These are phyloP conservation scores for Cyclophora albipunctata DNA, from an alignment of 2,888 invertebrate species.

Conservation along the genomic window DNA sequence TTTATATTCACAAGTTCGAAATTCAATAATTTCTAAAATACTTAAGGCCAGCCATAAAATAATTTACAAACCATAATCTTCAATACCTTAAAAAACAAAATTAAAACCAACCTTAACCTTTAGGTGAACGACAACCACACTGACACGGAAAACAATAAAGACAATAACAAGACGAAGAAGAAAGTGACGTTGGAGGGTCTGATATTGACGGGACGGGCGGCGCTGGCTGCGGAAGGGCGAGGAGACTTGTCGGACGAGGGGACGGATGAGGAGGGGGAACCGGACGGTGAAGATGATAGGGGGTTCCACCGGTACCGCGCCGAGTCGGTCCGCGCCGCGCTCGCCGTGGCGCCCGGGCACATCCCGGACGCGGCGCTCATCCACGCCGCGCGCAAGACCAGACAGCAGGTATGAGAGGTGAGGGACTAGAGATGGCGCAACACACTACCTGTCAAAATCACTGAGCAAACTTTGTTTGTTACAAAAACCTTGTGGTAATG, in stretches of 20 bases:
- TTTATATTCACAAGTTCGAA: no score
- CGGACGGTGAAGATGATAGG: conserved; percentile 36
- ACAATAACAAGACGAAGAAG: conserved; percentile 45
- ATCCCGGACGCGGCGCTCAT: conserved; percentile 99
- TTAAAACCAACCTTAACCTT: background rate
- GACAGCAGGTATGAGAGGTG: conserved; percentile 88
- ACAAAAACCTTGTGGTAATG: no score
- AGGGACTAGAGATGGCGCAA: conserved; percentile 78
- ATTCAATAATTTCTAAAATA: no score
- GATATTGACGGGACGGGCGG: conserved; percentile 87
- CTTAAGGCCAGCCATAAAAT: no score
- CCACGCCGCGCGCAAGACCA: conserved; percentile 95
- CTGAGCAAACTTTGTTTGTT: background rate
- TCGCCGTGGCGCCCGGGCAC: conserved; percentile 85
- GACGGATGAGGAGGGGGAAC: conserved; percentile 60
- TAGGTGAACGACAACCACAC: conserved; percentile 38
- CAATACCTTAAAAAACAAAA: background rate
- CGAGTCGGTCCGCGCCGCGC: conserved; percentile 85
- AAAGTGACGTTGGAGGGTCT: conserved; percentile 69
- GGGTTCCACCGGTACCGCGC: conserved; percentile 68
- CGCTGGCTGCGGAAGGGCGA: conserved; percentile 84
- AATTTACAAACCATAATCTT: no score
- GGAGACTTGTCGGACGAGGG: conserved; percentile 78
- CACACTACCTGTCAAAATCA: conserved; percentile 2
- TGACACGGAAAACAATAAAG: conserved; percentile 25